Evolutionary conservation across 1,140 invertebrate species (phyloP), one percentile per base, ranked within the genome.

Genomic region (Oryzaephilus surinamensis): DNA sequence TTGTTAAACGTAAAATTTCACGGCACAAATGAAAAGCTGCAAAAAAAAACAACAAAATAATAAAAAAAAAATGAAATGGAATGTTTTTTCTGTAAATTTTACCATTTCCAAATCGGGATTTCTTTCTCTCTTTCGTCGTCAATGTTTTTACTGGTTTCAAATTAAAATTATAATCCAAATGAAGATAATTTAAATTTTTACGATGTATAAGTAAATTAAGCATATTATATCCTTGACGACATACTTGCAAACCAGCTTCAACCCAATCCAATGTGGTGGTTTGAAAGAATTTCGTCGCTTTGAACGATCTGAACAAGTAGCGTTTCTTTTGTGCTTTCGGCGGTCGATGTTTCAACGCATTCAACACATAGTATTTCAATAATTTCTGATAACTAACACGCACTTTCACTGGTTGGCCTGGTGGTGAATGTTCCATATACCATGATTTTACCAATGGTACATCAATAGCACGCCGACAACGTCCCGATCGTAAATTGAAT

Each of bases 91-190:
- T 11, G 23, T 13, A 48, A 54, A n/a, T n/a, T n/a, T 65, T 60
- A 84, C 81, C 94, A 77, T 99, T 99, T 66, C 96, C 97, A 63
- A 99, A 99, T 38, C 97, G 74, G 6, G 95, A 98, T 59, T 99
- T 99, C 67, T 99, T 99, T 63, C 97, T 79, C 60, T 99, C 96
- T 60, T 98, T 98, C 0, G 97, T 99, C 0, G 97, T 99, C 19
- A 99, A 69, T 0, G 97, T 99, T 63, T 99, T 99, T 0, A 99
- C 96, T 0, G 97, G 97, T 64, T 99, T 99, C 58, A 99, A 73
- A 63, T 99, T 99, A 60, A 99, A 99, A 66, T 99, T 99, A 61
- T 99, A 99, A 71, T 99, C 97, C 61, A 99, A 74, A 77, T 99
- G 97, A 17, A 99, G 74, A 61, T 99, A 99, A 61, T 99, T 99